Conservation (phyloP, 2,888 invertebrate genomes). For the Drosophila fungiperda region DNA sequence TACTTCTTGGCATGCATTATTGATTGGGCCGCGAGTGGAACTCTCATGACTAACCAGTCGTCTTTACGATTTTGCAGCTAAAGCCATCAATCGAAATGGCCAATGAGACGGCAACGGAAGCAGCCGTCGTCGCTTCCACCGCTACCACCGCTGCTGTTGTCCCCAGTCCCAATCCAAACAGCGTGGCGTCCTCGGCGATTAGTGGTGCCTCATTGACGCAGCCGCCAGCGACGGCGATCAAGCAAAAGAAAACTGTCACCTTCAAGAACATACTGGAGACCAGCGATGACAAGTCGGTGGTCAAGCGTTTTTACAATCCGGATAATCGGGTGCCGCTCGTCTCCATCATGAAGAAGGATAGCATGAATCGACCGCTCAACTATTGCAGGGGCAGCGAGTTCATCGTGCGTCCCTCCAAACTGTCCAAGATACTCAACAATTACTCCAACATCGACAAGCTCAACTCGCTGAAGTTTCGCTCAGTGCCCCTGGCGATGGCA, state of each 20-base stretch:
- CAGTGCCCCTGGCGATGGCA: slow-evolving; percentile 37
- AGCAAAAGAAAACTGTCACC: slow-evolving; percentile 88
- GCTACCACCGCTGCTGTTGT: slow-evolving; percentile 23
- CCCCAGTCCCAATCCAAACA: slow-evolving; percentile 26
- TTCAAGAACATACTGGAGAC: slow-evolving; percentile 88
- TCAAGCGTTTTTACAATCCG: slow-evolving; percentile 87
- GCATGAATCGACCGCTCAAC: slow-evolving; percentile 86
- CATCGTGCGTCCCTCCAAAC: slow-evolving; percentile 88
- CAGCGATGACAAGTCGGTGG: slow-evolving; percentile 87
- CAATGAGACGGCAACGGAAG: slow-evolving; percentile 55
- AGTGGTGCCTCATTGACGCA: slow-evolving; percentile 17
- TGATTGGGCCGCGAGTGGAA: slow-evolving; percentile 54
- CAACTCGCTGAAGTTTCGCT: slow-evolving; percentile 84
- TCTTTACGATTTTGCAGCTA: slow-evolving; percentile 56
- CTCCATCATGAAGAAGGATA: slow-evolving; percentile 88
- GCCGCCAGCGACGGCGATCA: slow-evolving; percentile 31
- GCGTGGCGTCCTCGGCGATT: slow-evolving; percentile 17
- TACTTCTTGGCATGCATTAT: slow-evolving; percentile 70
- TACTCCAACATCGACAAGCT: slow-evolving; percentile 86
- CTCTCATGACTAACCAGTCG: slow-evolving; percentile 50
- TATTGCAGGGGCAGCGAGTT: slow-evolving; percentile 87
- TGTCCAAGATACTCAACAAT: slow-evolving; percentile 88
- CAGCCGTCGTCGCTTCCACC: slow-evolving; percentile 13
- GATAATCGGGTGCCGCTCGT: slow-evolving; percentile 87
- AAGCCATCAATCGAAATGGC: slow-evolving; percentile 65